These are phyloP conservation scores for Arctia plantaginis DNA, from an alignment of 2,888 invertebrate genomes.

Conservation along the genomic window DNA sequence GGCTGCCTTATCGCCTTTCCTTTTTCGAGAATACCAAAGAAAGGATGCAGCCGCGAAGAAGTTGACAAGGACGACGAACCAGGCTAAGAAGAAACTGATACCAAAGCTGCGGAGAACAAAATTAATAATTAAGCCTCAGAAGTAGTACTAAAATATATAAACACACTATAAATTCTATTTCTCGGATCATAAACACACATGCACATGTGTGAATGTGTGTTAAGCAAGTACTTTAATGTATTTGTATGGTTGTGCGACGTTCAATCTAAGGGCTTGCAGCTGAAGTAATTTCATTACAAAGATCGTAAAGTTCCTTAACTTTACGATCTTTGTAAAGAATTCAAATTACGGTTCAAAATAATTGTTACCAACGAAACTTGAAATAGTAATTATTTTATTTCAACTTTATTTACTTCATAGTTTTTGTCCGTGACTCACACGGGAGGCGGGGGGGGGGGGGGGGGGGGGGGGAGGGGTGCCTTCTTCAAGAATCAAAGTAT, in stretches of 20 bases:
- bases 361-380: neutral
- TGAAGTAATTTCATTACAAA: neutral
- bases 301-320: neutral
- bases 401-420: neutral
- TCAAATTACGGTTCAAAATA: neutral
- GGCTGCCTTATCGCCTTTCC: slow-evolving; percentile 93
- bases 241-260: too few relatives aligned
- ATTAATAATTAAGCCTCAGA: neutral
- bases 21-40: slow-evolving; percentile 93
- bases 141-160: neutral
- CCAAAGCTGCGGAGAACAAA: slow-evolving; percentile 85
- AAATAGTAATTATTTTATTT: neutral
- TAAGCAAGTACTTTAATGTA: neutral
- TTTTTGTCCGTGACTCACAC: too few relatives aligned
- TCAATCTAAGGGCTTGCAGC: neutral
- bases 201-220: neutral
- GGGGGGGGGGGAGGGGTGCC: too few relatives aligned
- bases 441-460: too few relatives aligned
- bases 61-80: slow-evolving; percentile 91
- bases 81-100: slow-evolving; percentile 90
- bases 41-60: slow-evolving; percentile 90
- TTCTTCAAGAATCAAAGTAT: too few relatives aligned
- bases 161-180: neutral
- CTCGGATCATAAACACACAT: neutral
- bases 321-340: neutral